A percentile compares a stretch with the other conserved stretches of the same genome.
Evolutionary conservation across 2,113 vertebrate genomes (phyloP).

Genomic region (Coptodon rendalli): DNA sequence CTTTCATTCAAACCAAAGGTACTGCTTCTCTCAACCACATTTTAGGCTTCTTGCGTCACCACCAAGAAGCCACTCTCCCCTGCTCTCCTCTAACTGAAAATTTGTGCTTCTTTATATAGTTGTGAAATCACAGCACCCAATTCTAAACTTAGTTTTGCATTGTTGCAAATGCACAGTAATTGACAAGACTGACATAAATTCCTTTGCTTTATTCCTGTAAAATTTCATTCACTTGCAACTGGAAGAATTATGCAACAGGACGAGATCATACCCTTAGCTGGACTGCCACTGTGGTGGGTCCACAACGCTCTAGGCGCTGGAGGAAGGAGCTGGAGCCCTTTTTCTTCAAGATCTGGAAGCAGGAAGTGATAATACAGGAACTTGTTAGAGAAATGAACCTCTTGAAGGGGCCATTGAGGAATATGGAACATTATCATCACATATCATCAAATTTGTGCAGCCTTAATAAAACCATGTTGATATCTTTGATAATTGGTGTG

Average conservation of each 20-base stretch:
- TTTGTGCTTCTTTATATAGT: slow-evolving; percentile 18
- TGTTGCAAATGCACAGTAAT: neutral
- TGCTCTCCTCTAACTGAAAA: neutral
- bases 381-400: neutral
- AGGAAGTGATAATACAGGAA: neutral
- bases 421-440: neutral
- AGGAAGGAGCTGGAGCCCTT: slow-evolving; percentile 86
- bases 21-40: slow-evolving; percentile 27
- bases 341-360: slow-evolving; percentile 82
- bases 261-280: slow-evolving; percentile 82
- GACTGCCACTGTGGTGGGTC: slow-evolving; percentile 78
- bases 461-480: neutral
- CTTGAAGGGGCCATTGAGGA: neutral
- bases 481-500: neutral
- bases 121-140: neutral
- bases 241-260: neutral
- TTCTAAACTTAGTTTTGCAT: neutral
- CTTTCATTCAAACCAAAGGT: slow-evolving; percentile 59
- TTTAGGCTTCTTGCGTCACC: slow-evolving; percentile 36
- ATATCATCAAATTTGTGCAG: neutral
- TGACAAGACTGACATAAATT: neutral
- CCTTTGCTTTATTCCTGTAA: neutral
- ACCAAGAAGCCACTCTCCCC: neutral
- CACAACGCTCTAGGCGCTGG: slow-evolving; percentile 81
- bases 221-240: neutral